These are phyloP conservation scores for Bucorvus abyssinicus DNA, from an alignment of 2,797 vertebrate genomes.

Conservation along the genomic window DNA sequence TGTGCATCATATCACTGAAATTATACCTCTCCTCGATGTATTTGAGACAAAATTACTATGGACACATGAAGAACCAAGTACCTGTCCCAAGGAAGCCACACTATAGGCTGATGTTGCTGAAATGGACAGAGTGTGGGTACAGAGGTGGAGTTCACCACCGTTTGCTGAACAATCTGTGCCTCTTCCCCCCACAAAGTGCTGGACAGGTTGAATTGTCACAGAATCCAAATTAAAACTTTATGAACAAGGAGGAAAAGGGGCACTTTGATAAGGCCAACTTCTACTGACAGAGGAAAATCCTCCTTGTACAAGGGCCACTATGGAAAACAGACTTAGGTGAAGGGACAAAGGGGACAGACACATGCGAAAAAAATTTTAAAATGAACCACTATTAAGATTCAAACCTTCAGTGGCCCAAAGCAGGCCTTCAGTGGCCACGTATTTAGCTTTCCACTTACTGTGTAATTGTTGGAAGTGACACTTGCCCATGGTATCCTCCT, in stretches of 20 bases:
- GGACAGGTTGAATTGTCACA: not conserved
- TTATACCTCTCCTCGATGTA: not conserved
- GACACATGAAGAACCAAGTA: not conserved
- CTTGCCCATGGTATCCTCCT: accelerated
- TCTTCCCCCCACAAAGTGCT: not conserved
- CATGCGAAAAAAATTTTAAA: not conserved
- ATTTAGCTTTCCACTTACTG: not conserved
- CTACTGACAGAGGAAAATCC: not conserved
- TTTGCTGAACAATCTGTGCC: not conserved
- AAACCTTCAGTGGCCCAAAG: not conserved
- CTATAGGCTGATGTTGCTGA: not conserved
- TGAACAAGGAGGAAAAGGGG: not conserved
- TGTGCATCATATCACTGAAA: not conserved
- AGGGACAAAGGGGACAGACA: not conserved
- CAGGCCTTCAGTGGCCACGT: too few species aligned
- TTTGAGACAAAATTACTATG: not conserved
- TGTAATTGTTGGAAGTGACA: not conserved
- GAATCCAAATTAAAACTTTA: not conserved
- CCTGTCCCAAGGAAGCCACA: not conserved
- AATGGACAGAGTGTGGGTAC: not conserved
- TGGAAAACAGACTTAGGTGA: not conserved
- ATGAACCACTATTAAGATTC: not conserved
- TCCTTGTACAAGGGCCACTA: not conserved
- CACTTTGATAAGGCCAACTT: not conserved
- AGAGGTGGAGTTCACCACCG: not conserved